Evolutionary conservation across 1,140 invertebrate genomes (phyloP).

Genomic region (Drosophila lini): DNA sequence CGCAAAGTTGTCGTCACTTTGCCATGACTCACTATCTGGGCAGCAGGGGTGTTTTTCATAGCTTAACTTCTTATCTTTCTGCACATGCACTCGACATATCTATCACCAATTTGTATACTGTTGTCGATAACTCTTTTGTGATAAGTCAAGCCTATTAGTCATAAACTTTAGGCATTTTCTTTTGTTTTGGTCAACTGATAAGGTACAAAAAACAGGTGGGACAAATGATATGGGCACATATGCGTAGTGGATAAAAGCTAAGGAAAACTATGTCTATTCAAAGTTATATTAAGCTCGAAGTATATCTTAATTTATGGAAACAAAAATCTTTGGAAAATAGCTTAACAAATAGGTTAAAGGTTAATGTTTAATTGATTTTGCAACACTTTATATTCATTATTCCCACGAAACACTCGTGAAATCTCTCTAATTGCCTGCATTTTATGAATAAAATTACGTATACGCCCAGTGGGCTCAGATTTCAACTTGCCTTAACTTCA

Average conservation of each 20-base stretch:
- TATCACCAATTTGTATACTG: constrained; percentile 19
- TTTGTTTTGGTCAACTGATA: constrained; percentile 39
- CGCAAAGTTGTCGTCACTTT: constrained; percentile 7
- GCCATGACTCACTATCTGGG: constrained; percentile 14
- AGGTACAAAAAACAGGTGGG: constrained; percentile 2
- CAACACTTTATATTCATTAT: background rate
- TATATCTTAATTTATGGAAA: background rate
- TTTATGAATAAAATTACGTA: constrained; percentile 19
- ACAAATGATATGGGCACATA: background rate
- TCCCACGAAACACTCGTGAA: background rate
- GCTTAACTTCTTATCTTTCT: constrained; percentile 13
- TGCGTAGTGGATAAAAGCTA: background rate
- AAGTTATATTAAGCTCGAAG: background rate
- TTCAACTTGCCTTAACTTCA: constrained; percentile 61
- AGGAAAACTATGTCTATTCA: background rate
- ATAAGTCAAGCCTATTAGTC: constrained; percentile 44
- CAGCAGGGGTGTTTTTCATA: background rate
- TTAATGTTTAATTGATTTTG: background rate
- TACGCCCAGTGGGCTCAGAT: constrained; percentile 1
- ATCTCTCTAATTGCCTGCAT: background rate
- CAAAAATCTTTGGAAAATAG: background rate
- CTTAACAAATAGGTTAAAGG: too few species aligned
- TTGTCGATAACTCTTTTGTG: constrained; percentile 25
- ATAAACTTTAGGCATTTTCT: constrained; percentile 16
- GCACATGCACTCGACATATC: constrained; percentile 14